phyloP scores from a whole-genome alignment of 2,888 invertebrate species.

The Cryptocephalus moraei region DNA sequence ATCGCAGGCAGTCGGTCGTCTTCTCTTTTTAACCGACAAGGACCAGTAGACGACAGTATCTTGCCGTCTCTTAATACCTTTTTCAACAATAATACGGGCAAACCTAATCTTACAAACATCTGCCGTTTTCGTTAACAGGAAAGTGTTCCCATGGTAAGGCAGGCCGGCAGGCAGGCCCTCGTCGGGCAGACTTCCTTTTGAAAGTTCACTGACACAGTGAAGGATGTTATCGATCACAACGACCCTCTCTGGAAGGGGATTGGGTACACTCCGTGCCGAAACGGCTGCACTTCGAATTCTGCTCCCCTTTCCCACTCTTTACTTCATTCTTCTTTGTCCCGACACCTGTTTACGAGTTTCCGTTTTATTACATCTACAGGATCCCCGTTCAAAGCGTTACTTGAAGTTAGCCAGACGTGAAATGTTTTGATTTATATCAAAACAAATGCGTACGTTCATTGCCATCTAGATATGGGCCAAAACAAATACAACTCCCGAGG shows the following conservation, averaged over 20 bases:
- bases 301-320: too few species aligned
- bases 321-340: too few species aligned
- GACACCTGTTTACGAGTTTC: too few species aligned
- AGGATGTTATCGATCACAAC: conserved; percentile 10
- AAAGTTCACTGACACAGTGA: conserved; percentile 9
- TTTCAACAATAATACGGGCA: neutral
- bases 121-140: neutral
- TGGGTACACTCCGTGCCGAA: too few species aligned
- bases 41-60: neutral
- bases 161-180: too few species aligned
- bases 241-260: conserved; percentile 4
- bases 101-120: neutral
- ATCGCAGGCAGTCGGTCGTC: neutral
- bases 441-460: too few species aligned
- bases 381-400: too few species aligned
- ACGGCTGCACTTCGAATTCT: conserved; percentile 3
- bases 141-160: conserved; percentile 2
- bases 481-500: too few species aligned
- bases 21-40: neutral
- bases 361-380: too few species aligned
- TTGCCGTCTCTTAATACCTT: neutral
- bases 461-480: too few species aligned
- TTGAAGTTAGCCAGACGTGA: too few species aligned
- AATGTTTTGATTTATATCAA: too few species aligned
- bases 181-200: conserved; percentile 3